These are phyloP conservation scores for Plectrocnemia conspersa DNA, from an alignment of 1,140 invertebrate species.

Conservation along the genomic window DNA sequence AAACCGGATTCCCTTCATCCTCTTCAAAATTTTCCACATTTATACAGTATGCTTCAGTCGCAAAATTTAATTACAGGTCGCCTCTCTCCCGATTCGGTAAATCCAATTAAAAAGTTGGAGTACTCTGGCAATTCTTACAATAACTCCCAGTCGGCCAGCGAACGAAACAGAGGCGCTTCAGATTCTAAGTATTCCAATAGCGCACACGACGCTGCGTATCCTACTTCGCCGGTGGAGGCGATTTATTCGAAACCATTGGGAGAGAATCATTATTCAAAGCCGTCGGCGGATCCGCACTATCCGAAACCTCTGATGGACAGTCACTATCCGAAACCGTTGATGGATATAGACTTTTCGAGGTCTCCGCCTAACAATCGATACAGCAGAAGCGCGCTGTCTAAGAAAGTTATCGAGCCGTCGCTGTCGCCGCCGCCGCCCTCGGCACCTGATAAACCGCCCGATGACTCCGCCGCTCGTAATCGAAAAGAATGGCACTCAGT, in stretches of 20 bases:
- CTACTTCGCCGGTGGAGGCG: too few species aligned
- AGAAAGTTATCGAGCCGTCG: not conserved
- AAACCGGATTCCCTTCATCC: slow-evolving; percentile 36
- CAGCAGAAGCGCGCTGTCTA: not conserved
- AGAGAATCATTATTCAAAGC: too few species aligned
- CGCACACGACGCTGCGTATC: too few species aligned
- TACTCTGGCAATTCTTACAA: too few species aligned
- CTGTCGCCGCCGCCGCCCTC: not conserved
- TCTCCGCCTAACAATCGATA: slow-evolving; percentile 7
- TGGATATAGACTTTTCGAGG: slow-evolving; percentile 15
- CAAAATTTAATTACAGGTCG: slow-evolving; percentile 34
- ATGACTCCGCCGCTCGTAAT: not conserved
- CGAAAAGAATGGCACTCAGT: slow-evolving; percentile 4
- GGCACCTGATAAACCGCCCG: not conserved
- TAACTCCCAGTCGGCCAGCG: too few species aligned
- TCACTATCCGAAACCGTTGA: slow-evolving; percentile 26
- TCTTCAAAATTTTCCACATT: slow-evolving; percentile 5
- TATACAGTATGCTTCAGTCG: slow-evolving; percentile 26
- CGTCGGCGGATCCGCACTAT: not conserved
- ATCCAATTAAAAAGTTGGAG: not conserved
- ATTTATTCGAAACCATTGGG: too few species aligned
- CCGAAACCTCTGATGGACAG: slow-evolving; percentile 26
- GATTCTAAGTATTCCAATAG: too few species aligned
- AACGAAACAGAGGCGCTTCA: too few species aligned
- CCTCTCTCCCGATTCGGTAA: slow-evolving; percentile 35